A percentile compares a stretch with the other conserved stretches of the same genome.
Conservation (phyloP, 2,113 vertebrate genomes). For the Meriones unguiculatus region DNA sequence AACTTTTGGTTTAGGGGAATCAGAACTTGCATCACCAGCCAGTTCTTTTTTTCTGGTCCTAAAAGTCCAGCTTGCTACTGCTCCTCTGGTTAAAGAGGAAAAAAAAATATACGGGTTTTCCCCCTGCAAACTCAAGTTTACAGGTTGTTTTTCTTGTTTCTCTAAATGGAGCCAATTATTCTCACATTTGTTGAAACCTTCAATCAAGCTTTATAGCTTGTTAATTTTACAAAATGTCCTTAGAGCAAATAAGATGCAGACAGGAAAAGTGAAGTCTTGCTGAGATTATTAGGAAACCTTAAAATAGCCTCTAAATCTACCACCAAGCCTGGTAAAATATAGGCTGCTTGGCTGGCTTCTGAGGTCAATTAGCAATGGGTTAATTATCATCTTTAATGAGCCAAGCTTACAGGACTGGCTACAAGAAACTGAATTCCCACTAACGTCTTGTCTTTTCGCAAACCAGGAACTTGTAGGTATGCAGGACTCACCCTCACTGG, state of each 20-base stretch:
- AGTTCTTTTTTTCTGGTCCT: background rate
- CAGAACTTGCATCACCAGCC: slow-evolving; percentile 50
- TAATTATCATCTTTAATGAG: slow-evolving; percentile 79
- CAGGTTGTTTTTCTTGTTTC: slow-evolving; percentile 83
- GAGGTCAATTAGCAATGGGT: slow-evolving; percentile 75
- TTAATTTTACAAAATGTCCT: slow-evolving; percentile 89
- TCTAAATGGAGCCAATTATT: slow-evolving; percentile 81
- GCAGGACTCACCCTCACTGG: background rate
- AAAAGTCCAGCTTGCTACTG: slow-evolving; percentile 65
- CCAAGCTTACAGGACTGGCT: slow-evolving; percentile 1
- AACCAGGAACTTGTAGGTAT: slow-evolving; percentile 15
- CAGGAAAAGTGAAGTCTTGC: slow-evolving; percentile 84
- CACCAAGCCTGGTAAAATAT: slow-evolving; percentile 73
- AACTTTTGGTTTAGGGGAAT: slow-evolving; percentile 56
- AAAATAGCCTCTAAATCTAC: slow-evolving; percentile 80
- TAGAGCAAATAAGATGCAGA: slow-evolving; percentile 88
- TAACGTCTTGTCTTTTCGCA: slow-evolving; percentile 64
- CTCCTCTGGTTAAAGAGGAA: slow-evolving; percentile 60
- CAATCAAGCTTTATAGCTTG: slow-evolving; percentile 89
- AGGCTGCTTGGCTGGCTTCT: slow-evolving; percentile 80
- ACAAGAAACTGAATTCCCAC: slow-evolving; percentile 69
- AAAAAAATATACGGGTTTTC: background rate
- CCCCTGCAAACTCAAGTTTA: slow-evolving; percentile 79
- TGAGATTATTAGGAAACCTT: slow-evolving; percentile 82
- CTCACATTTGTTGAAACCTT: slow-evolving; percentile 87